Evolutionary conservation across 2,113 vertebrate species (phyloP).

Genomic region (Podarcis muralis): DNA sequence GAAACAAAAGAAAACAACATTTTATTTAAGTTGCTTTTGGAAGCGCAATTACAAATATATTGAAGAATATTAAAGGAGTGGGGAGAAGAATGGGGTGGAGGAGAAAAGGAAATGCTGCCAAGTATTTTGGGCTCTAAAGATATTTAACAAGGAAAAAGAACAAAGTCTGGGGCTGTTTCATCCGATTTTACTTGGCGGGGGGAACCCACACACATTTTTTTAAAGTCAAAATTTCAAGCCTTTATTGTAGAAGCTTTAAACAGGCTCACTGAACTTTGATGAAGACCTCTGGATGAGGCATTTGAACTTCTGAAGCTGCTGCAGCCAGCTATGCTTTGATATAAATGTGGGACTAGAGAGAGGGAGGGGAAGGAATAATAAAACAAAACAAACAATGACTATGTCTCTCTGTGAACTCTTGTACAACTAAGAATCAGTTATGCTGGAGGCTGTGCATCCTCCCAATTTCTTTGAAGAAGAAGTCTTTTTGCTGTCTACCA

Average conservation of each 20-base stretch:
- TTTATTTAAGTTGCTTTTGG: slow-evolving; percentile 28
- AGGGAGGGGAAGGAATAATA: background rate
- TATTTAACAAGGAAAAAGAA: slow-evolving; percentile 12
- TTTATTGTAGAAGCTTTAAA: slow-evolving; percentile 68
- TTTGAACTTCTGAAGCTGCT: slow-evolving; percentile 57
- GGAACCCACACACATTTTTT: slow-evolving; percentile 56
- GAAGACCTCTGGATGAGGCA: slow-evolving; percentile 51
- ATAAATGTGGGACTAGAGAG: background rate
- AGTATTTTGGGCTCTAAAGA: slow-evolving; percentile 43
- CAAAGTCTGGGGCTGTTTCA: slow-evolving; percentile 36
- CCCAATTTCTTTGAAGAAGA: background rate
- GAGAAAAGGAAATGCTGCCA: slow-evolving; percentile 2
- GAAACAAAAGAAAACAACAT: slow-evolving; percentile 28
- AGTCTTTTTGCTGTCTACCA: too few species aligned
- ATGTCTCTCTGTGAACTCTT: background rate
- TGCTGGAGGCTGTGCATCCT: background rate
- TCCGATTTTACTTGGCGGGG: slow-evolving; percentile 57
- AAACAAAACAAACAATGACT: slow-evolving; percentile 43
- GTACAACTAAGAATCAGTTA: background rate
- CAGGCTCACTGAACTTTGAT: slow-evolving; percentile 67
- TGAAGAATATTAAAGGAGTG: slow-evolving; percentile 9
- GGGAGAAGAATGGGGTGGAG: background rate
- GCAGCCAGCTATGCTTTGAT: slow-evolving; percentile 66
- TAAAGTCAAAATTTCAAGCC: slow-evolving; percentile 61
- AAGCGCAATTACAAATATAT: too few species aligned